These are phyloP conservation scores for Lineus longissimus DNA, from an alignment of 1,140 invertebrate species.

Conservation along the genomic window DNA sequence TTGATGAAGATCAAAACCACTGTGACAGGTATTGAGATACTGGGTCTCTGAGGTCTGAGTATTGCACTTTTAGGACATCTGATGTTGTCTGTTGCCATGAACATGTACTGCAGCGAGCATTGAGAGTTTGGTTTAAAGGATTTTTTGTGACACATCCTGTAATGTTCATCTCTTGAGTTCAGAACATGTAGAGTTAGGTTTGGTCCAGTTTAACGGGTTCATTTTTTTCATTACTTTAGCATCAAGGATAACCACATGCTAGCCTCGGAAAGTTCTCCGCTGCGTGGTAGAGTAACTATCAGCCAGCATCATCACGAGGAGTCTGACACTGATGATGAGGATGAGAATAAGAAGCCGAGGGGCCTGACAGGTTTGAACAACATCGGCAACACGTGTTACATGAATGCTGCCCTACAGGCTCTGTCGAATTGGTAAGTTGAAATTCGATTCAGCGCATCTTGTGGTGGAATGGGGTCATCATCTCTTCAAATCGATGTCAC, in stretches of 20 bases:
- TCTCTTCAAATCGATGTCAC: not conserved
- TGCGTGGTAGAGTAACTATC: slow-evolving; percentile 28
- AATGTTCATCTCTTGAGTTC: no score
- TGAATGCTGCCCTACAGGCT: slow-evolving; percentile 95
- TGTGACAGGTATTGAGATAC: no score
- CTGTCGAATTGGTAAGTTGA: slow-evolving; percentile 73
- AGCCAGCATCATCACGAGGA: slow-evolving; percentile 28
- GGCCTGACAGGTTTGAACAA: slow-evolving; percentile 82
- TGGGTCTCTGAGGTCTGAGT: no score
- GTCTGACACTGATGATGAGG: slow-evolving; percentile 56
- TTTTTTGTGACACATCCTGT: no score
- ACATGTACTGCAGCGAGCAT: no score
- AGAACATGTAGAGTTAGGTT: no score
- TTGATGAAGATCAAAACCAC: no score
- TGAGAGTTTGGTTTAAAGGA: no score
- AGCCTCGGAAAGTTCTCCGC: slow-evolving; percentile 30
- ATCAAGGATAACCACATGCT: not conserved
- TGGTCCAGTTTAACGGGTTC: no score
- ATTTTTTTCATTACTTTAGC: no score
- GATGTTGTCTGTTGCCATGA: no score
- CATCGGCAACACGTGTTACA: slow-evolving; percentile 94
- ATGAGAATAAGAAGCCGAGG: slow-evolving; percentile 56
- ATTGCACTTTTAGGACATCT: no score
- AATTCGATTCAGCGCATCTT: not conserved
- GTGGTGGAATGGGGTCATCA: not conserved